Percentiles rank a stretch among this genome's conserved stretches.
Evolutionary conservation across 2,113 vertebrate species (phyloP).

Genomic region (Podarcis muralis): DNA sequence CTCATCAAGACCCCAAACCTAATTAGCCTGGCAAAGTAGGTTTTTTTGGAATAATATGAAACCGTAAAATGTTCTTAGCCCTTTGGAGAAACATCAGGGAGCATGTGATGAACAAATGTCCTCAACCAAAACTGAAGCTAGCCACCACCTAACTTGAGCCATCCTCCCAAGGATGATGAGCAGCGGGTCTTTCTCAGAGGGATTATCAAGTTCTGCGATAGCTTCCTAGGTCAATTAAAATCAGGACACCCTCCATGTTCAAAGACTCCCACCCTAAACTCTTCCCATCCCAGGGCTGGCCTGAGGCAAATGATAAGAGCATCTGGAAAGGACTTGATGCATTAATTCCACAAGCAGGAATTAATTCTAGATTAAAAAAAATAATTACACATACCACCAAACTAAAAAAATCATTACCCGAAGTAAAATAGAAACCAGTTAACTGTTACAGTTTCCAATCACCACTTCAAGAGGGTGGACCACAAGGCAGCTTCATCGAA

Average conservation of each 20-base stretch:
- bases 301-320: no score
- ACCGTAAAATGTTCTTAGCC: background rate
- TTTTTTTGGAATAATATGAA: background rate
- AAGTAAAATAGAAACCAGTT: background rate
- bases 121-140: background rate
- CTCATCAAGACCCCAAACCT: background rate
- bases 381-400: background rate
- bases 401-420: background rate
- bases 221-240: background rate
- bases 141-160: background rate
- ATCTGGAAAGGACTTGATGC: no score
- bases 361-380: no score
- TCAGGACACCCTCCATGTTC: background rate
- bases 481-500: background rate
- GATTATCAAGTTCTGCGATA: background rate
- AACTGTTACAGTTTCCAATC: background rate
- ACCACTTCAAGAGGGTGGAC: background rate
- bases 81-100: background rate
- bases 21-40: background rate
- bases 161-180: background rate
- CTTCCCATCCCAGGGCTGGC: background rate
- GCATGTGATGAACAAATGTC: background rate
- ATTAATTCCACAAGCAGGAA: no score
- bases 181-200: background rate
- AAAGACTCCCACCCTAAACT: background rate